Conservation (phyloP, 2,113 vertebrate genomes). For the Monarcha castaneiventris region DNA sequence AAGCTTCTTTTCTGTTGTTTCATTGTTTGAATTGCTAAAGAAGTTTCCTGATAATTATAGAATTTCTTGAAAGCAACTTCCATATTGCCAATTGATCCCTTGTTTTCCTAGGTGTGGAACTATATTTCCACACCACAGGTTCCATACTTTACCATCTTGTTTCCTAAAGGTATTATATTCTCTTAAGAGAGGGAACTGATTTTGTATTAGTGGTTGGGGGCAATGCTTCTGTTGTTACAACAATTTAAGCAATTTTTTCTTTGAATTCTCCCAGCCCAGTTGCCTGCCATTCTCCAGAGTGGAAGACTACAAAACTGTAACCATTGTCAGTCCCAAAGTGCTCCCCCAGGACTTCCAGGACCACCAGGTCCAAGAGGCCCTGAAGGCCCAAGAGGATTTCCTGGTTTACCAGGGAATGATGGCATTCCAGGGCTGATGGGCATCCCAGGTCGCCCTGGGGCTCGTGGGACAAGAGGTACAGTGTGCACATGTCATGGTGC, state of each 20-base stretch:
- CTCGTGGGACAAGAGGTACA: constrained; percentile 87
- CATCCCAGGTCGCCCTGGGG: constrained; percentile 81
- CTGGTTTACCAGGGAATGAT: constrained; percentile 83
- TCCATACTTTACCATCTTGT: not conserved
- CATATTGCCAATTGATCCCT: not conserved
- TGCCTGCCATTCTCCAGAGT: constrained; percentile 81
- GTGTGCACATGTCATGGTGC: not conserved
- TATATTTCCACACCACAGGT: not conserved
- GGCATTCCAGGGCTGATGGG: constrained; percentile 83
- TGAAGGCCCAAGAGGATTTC: constrained; percentile 84
- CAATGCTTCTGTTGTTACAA: not conserved
- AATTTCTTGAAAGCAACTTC: not conserved
- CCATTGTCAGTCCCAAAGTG: constrained; percentile 79
- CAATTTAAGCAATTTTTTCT: not conserved
- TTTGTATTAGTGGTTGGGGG: not conserved
- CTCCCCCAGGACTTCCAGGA: constrained; percentile 83
- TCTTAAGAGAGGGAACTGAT: not conserved
- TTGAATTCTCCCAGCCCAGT: constrained; percentile 79
- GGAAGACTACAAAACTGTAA: constrained; percentile 84
- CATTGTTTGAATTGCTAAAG: not conserved
- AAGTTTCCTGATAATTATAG: not conserved
- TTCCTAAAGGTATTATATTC: not conserved
- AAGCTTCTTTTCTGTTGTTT: not conserved
- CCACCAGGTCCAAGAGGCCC: constrained; percentile 82
- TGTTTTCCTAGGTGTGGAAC: not conserved